Evolutionary conservation across 1,140 invertebrate genomes (phyloP).

Genomic region (Thaumatotibia leucotreta): DNA sequence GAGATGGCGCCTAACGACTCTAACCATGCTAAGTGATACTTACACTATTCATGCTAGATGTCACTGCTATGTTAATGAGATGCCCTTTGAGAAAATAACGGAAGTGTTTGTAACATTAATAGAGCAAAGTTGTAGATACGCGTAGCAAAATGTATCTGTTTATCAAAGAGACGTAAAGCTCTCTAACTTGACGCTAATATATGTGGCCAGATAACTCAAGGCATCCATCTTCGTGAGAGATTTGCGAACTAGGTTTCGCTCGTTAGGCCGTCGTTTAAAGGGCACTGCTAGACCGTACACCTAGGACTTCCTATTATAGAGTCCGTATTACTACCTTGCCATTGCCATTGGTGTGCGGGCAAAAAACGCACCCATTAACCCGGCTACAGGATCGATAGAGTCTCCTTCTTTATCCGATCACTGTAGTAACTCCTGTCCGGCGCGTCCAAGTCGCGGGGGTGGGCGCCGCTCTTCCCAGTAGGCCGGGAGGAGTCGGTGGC

Average conservation of each 20-base stretch:
- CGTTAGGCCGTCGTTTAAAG: conserved; percentile 1
- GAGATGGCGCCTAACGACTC: conserved; percentile 1
- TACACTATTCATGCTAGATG: not conserved
- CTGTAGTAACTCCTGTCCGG: too few species aligned
- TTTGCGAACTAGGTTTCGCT: not conserved
- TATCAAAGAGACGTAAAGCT: not conserved
- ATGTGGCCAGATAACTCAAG: not conserved
- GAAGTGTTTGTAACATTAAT: not conserved
- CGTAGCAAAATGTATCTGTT: not conserved
- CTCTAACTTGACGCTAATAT: conserved; percentile 3
- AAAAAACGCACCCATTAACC: too few species aligned
- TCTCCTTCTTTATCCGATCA: too few species aligned
- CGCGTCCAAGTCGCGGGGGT: too few species aligned
- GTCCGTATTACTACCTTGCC: not conserved
- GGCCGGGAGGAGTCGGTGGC: too few species aligned
- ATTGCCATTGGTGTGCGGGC: too few species aligned
- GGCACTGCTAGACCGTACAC: not conserved
- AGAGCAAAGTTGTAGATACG: not conserved
- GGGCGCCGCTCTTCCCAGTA: too few species aligned
- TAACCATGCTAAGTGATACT: not conserved
- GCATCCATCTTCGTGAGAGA: not conserved
- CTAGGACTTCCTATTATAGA: not conserved
- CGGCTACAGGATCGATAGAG: too few species aligned
- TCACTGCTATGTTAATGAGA: not conserved
- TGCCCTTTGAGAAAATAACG: not conserved